phyloP scores from a whole-genome alignment of 2,113 vertebrate species.

The Variabilichromis moorii region DNA sequence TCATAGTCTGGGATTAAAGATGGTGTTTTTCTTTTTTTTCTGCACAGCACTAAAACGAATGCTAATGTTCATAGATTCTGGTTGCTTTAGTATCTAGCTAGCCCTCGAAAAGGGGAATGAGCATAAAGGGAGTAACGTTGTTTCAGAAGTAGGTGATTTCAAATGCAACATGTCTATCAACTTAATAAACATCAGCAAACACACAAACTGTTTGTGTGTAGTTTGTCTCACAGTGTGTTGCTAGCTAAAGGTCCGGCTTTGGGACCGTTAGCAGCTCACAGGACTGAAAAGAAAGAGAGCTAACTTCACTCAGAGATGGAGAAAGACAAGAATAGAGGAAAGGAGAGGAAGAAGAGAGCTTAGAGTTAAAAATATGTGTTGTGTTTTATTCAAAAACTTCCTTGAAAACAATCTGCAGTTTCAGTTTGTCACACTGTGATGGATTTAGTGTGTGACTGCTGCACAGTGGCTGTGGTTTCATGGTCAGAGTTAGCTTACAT shows the following conservation, averaged over 20 bases:
- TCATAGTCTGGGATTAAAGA: background rate
- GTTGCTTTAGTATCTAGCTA: background rate
- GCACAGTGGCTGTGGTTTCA: background rate
- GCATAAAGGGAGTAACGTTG: background rate
- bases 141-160: background rate
- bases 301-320: background rate
- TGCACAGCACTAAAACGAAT: background rate
- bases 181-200: background rate
- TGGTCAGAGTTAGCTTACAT: background rate
- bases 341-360: background rate
- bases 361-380: background rate
- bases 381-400: rapidly evolving
- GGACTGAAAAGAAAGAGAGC: background rate
- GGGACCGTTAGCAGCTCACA: background rate
- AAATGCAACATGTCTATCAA: background rate
- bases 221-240: background rate
- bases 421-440: rapidly evolving
- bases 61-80: background rate
- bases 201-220: background rate
- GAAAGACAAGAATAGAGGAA: rapidly evolving
- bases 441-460: background rate
- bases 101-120: background rate
- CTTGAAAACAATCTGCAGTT: background rate
- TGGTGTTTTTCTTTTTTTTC: background rate
- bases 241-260: rapidly evolving